These are phyloP conservation scores for Oreochromis grahami DNA, from an alignment of 2,797 vertebrate species.

Conservation along the genomic window DNA sequence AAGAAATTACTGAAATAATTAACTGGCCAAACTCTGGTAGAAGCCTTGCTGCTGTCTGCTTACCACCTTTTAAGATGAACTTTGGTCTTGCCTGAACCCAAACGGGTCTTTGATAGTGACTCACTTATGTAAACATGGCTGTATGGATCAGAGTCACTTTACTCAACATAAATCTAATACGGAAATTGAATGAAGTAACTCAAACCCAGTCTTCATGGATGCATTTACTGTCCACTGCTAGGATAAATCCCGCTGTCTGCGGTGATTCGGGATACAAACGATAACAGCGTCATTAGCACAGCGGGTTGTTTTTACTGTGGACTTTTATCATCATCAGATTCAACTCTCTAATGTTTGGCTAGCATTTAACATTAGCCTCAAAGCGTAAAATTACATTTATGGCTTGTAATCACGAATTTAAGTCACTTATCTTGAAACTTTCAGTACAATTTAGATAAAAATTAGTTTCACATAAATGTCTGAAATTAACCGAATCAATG, in stretches of 20 bases:
- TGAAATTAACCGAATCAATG: not conserved
- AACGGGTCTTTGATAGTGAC: not conserved
- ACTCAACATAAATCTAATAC: not conserved
- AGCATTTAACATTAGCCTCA: not conserved
- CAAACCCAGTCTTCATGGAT: not conserved
- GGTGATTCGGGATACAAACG: not conserved
- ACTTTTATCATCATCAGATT: not conserved
- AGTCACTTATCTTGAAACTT: not conserved
- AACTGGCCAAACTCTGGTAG: accelerated
- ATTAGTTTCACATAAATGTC: accelerated
- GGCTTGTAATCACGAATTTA: not conserved
- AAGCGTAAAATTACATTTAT: not conserved
- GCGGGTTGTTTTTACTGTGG: not conserved
- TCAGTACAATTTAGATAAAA: not conserved
- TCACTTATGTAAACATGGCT: not conserved
- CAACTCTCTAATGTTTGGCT: not conserved
- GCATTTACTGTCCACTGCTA: not conserved
- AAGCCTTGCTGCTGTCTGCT: not conserved
- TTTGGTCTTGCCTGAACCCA: accelerated
- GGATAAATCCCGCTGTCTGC: not conserved
- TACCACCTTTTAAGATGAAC: accelerated
- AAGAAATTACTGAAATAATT: not conserved
- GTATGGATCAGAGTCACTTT: not conserved
- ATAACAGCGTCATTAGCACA: not conserved
- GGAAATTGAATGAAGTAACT: not conserved